Percentiles rank a stretch among this genome's conserved stretches.
Conservation (phyloP, 2,888 invertebrate species). For the Drosophila pegasa region DNA sequence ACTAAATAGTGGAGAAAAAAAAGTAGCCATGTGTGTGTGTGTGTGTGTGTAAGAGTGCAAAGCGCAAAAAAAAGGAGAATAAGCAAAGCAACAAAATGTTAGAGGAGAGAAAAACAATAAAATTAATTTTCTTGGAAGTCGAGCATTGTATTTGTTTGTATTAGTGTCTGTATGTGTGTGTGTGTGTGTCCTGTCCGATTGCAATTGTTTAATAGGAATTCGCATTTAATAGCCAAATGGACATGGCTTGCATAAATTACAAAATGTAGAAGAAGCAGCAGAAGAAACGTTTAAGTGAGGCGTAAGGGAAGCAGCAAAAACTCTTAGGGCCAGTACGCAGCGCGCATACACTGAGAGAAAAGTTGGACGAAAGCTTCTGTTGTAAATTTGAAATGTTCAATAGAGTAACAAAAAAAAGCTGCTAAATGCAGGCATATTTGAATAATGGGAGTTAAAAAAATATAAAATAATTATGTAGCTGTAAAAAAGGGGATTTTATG, state of each 20-base stretch:
- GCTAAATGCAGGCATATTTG: too few relatives aligned
- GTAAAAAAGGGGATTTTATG: too few relatives aligned
- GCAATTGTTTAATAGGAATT: conserved; percentile 24
- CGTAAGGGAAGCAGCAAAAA: too few relatives aligned
- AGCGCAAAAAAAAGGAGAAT: conserved; percentile 16
- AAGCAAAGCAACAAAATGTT: conserved; percentile 8
- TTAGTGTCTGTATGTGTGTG: background rate
- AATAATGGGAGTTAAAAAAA: too few relatives aligned
- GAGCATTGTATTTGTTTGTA: conserved; percentile 6
- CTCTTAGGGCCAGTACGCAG: background rate
- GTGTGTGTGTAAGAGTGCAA: conserved; percentile 29
- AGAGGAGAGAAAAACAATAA: conserved; percentile 10
- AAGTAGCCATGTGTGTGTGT: background rate
- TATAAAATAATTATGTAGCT: too few relatives aligned
- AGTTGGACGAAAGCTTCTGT: background rate
- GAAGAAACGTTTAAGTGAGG: background rate
- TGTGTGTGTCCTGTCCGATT: conserved; percentile 8
- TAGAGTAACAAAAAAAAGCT: too few relatives aligned
- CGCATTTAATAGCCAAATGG: conserved; percentile 4
- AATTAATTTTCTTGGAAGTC: conserved; percentile 33
- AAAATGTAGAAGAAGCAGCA: background rate
- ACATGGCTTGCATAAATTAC: background rate
- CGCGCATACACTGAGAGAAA: background rate
- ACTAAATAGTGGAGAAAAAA: conserved; percentile 42
- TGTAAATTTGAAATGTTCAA: too few relatives aligned